Percentiles rank a stretch among this genome's conserved stretches.
Evolutionary conservation across 2,797 vertebrate species (phyloP).

Genomic region (Dendrocincla tyrannina): DNA sequence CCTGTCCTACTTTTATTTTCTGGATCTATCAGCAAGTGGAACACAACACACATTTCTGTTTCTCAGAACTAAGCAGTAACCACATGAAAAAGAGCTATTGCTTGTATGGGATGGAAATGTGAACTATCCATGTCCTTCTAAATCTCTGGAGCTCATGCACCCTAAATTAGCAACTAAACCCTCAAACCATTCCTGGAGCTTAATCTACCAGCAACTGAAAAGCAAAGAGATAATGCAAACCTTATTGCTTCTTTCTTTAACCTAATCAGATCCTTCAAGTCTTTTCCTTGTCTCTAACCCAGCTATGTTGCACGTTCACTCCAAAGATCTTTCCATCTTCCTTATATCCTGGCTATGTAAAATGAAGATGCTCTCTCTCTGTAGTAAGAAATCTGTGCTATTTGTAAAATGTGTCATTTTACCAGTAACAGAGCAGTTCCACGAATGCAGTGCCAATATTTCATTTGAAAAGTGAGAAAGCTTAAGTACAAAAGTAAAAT

Average conservation of each 20-base stretch:
- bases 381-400: background rate
- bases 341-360: background rate
- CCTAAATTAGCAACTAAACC: background rate
- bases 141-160: background rate
- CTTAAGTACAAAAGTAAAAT: background rate
- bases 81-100: background rate
- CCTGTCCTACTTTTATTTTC: background rate
- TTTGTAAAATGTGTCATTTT: background rate
- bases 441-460: background rate
- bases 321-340: background rate
- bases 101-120: background rate
- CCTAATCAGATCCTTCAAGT: background rate
- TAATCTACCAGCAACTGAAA: constrained; percentile 6
- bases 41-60: background rate
- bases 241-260: background rate
- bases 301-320: background rate
- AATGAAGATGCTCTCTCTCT: background rate
- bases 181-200: background rate
- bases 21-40: background rate
- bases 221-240: constrained; percentile 2
- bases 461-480: background rate
- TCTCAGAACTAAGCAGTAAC: background rate
- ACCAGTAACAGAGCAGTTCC: background rate
- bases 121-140: background rate
- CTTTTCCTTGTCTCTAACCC: background rate